Evolutionary conservation across 1,140 invertebrate species (phyloP).

Genomic region (Drosophila pectinifera): DNA sequence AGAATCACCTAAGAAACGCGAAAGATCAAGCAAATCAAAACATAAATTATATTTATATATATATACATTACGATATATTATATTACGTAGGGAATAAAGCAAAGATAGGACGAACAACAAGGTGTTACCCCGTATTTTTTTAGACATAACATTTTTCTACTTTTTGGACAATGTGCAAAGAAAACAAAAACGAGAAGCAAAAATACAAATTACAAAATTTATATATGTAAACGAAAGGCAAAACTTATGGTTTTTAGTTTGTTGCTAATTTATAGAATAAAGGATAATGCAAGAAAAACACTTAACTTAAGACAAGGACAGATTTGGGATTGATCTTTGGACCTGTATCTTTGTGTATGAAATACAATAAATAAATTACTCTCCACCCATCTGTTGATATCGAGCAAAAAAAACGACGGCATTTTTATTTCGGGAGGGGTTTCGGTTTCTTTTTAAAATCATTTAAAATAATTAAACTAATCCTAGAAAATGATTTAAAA

Average conservation of each 20-base stretch:
- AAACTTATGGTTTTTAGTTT: conserved; percentile 22
- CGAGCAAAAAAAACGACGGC: conserved; percentile 10
- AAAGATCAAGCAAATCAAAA: conserved; percentile 20
- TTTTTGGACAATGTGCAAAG: conserved; percentile 68
- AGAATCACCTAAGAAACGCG: conserved; percentile 36
- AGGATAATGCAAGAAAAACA: conserved; percentile 10
- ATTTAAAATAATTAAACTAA: too few relatives aligned
- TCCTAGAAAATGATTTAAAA: too few relatives aligned
- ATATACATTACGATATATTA: conserved; percentile 26
- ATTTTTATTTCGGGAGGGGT: background rate
- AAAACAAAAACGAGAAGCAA: conserved; percentile 15
- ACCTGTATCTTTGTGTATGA: conserved; percentile 44
- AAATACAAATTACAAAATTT: conserved; percentile 23
- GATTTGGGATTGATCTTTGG: conserved; percentile 38
- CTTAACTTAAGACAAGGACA: conserved; percentile 16
- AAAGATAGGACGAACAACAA: conserved; percentile 29
- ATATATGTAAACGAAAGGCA: conserved; percentile 18
- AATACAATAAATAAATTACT: conserved; percentile 58
- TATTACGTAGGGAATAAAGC: conserved; percentile 18
- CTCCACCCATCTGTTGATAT: conserved; percentile 50
- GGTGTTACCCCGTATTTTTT: conserved; percentile 75
- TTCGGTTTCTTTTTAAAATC: too few relatives aligned
- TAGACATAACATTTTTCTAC: conserved; percentile 78
- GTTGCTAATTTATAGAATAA: conserved; percentile 42
- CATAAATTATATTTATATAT: conserved; percentile 61